These are phyloP conservation scores for Hirtodrosophila confusa DNA, from an alignment of 2,888 invertebrate species.

Conservation along the genomic window DNA sequence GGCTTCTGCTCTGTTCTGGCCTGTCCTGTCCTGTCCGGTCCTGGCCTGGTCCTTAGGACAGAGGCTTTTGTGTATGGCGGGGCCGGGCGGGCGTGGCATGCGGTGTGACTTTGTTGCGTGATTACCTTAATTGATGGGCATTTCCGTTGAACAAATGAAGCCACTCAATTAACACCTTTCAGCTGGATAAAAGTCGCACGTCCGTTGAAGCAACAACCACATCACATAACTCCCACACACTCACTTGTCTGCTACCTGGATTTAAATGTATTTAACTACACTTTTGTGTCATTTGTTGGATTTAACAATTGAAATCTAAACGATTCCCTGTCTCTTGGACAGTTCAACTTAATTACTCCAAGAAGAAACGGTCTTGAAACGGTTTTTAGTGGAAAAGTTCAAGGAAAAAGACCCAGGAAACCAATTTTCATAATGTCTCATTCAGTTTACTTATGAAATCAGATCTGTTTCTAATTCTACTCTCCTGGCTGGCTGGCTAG, in stretches of 20 bases:
- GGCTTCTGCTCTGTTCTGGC: conserved; percentile 11
- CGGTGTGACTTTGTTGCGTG: conserved; percentile 79
- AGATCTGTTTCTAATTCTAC: too few species aligned
- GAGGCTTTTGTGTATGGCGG: conserved; percentile 5
- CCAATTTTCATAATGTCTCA: too few species aligned
- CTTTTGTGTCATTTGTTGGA: conserved; percentile 19
- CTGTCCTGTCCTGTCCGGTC: not conserved
- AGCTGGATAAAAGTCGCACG: conserved; percentile 71
- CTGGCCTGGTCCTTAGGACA: not conserved
- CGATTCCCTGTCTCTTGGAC: too few species aligned
- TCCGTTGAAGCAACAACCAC: conserved; percentile 43
- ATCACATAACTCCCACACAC: conserved; percentile 16
- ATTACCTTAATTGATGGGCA: conserved; percentile 80
- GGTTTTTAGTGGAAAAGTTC: too few species aligned
- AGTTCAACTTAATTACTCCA: too few species aligned
- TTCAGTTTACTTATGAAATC: too few species aligned
- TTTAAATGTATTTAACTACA: conserved; percentile 27
- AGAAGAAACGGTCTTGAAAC: too few species aligned
- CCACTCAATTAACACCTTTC: conserved; percentile 81
- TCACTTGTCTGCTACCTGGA: conserved; percentile 6
- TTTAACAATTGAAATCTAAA: conserved; percentile 14
- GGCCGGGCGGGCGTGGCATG: conserved; percentile 58
- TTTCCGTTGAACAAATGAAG: conserved; percentile 78
- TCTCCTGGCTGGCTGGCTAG: too few species aligned
- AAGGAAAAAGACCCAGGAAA: too few species aligned